Conservation (phyloP, 1,140 invertebrate species). For the Latrodectus geometricus region DNA sequence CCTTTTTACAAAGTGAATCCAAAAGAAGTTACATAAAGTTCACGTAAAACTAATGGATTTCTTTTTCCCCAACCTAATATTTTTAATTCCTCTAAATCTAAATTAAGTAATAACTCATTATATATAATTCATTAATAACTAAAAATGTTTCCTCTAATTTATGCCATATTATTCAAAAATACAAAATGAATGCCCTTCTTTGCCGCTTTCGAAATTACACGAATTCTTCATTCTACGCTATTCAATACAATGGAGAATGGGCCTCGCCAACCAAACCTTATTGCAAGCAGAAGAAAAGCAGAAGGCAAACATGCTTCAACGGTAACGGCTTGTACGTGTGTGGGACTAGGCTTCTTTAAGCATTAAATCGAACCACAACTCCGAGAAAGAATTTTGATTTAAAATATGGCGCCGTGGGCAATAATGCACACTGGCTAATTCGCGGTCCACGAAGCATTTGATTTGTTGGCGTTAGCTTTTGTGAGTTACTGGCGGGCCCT, state of each 20-base stretch:
- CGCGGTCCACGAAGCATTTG: constrained; percentile 31
- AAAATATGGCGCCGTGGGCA: constrained; percentile 32
- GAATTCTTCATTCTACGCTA: background rate
- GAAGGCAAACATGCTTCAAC: constrained; percentile 29
- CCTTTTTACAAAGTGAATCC: too few species aligned
- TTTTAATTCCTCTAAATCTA: too few species aligned
- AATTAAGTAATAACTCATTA: too few species aligned
- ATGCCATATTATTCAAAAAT: too few species aligned
- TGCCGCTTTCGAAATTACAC: too few species aligned
- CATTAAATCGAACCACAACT: constrained; percentile 10
- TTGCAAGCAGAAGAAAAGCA: too few species aligned
- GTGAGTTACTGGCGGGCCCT: constrained; percentile 22
- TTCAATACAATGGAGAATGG: constrained; percentile 5
- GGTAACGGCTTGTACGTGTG: constrained; percentile 29
- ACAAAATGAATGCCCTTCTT: too few species aligned
- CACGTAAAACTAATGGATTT: too few species aligned
- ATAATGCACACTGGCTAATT: constrained; percentile 45
- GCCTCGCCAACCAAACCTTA: background rate
- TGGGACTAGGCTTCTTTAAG: background rate
- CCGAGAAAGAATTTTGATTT: constrained; percentile 31
- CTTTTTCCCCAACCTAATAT: too few species aligned
- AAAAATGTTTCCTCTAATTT: too few species aligned
- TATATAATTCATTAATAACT: too few species aligned
- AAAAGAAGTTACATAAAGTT: too few species aligned
- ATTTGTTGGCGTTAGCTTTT: constrained; percentile 51